Base-by-base conservation (phyloP, 2,113 vertebrate species). In the Cavia aperea region DNA sequence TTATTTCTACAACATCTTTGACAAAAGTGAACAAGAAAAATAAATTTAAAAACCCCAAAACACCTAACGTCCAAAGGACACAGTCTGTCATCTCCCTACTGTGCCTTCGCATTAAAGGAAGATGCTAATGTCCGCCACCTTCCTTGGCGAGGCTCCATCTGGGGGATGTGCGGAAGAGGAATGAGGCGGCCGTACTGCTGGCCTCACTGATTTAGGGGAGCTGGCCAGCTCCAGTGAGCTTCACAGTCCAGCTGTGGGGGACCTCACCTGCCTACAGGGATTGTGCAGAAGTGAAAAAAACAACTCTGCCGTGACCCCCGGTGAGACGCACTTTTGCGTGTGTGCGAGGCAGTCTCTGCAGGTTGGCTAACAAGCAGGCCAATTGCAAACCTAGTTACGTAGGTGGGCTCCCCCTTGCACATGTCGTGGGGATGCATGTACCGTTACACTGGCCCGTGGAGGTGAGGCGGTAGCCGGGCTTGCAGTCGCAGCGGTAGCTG, bases 401-500 rank as follows among this genome's bases (percentile, higher is more conserved):
- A 49, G 2, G 15, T 24, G 36, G 73, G 39, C 62, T 72, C 68
- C 7, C 68, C 78, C 23, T 78, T 75, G 26, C 51, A 12, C 51
- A 2, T 12, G 2, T 12, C 51, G 73, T 11, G 10, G 0, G 62
- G 19, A 16, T 33, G 60, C 23, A 94, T 98, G 95, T 97, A 99
- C 99, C 99, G 0, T 97, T 93, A 96, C 99, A 99, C 93, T 99
- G 99, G 46, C 99, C 99, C 0, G 98, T 99, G 82, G 98, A 97
- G 0, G 98, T 99, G 97, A 98, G 98, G 89, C 98, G 98, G 95
- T 99, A 99, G 95, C 99, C 99, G 0, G 98, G 97, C 94, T 99
- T 99, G 89, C 99, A 99, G 93, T 99, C 99, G 14, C 99, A 99
- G 92, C 99, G 98, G 97, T 97, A 99, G 95, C 99, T 99, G 63